Evolutionary conservation across 2,888 invertebrate genomes (phyloP).

Genomic region (Heliconius hortense): DNA sequence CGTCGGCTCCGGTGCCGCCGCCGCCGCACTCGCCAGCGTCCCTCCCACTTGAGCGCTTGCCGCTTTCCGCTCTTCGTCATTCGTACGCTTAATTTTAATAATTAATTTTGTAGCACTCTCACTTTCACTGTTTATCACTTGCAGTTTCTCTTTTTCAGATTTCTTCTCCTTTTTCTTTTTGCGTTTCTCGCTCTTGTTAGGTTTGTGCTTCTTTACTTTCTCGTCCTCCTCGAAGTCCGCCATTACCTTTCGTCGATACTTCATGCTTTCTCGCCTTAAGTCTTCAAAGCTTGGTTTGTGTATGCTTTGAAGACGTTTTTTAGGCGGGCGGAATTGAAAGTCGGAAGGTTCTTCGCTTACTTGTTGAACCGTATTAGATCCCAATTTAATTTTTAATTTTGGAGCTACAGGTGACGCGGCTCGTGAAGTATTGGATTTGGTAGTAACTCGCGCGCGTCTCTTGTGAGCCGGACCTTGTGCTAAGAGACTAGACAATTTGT

Average conservation of each 20-base stretch:
- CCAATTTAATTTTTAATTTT: conserved; percentile 90
- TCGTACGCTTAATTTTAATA: conserved; percentile 85
- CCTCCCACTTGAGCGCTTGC: conserved; percentile 53
- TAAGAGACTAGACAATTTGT: conserved; percentile 58
- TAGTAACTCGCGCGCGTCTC: conserved; percentile 60
- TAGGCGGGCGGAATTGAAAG: conserved; percentile 87
- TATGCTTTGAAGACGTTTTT: conserved; percentile 86
- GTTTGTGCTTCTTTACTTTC: conserved; percentile 73
- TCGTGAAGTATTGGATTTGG: conserved; percentile 55
- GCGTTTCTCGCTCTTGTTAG: conserved; percentile 68
- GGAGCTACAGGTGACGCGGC: conserved; percentile 77
- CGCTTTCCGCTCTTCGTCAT: conserved; percentile 63
- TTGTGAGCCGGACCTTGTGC: conserved; percentile 56
- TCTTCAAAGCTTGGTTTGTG: conserved; percentile 90
- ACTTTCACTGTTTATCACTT: conserved; percentile 75
- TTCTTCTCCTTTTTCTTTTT: conserved; percentile 81
- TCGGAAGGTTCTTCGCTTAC: conserved; percentile 74
- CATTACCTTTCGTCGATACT: conserved; percentile 91
- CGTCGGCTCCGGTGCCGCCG: conserved; percentile 58
- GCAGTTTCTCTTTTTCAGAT: conserved; percentile 80
- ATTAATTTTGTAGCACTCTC: conserved; percentile 88
- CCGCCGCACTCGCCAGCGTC: conserved; percentile 49
- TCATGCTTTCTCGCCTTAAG: conserved; percentile 92
- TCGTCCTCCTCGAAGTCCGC: conserved; percentile 90
- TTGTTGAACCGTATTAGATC: conserved; percentile 81